Conservation (phyloP, 2,797 vertebrate genomes). For the Heliangelus exortis region DNA sequence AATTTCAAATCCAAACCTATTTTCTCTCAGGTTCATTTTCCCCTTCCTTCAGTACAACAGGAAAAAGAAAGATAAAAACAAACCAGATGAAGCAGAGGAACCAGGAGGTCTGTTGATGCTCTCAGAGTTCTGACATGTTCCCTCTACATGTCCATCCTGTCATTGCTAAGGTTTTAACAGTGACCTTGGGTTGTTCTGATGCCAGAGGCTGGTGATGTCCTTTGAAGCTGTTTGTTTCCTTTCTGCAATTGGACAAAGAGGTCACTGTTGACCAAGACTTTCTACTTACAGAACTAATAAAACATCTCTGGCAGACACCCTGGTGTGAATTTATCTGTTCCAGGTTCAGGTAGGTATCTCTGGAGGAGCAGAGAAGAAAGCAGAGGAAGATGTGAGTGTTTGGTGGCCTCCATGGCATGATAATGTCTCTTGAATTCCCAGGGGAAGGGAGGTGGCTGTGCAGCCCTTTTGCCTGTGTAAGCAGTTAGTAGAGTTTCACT, state of each 20-base stretch:
- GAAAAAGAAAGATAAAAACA: background rate
- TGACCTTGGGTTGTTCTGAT: background rate
- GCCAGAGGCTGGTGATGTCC: background rate
- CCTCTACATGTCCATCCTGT: background rate
- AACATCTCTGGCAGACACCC: background rate
- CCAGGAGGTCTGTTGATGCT: background rate
- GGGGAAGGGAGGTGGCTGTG: background rate
- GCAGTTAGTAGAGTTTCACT: background rate
- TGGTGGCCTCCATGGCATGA: background rate
- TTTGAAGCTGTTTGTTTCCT: background rate
- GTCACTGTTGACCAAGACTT: background rate
- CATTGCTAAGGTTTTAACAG: background rate
- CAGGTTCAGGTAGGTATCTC: background rate
- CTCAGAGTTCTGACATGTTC: background rate
- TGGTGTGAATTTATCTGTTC: background rate
- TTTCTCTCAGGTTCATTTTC: background rate
- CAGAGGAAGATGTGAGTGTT: background rate
- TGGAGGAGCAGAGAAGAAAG: background rate
- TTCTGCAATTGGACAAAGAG: background rate
- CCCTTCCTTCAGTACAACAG: background rate
- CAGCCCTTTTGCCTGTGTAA: background rate
- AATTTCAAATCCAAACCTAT: background rate
- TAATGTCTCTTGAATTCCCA: background rate
- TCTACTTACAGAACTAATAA: background rate
- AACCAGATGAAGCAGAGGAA: background rate